Percentiles rank a stretch among this genome's conserved stretches.
These are phyloP conservation scores for Mustela lutreola DNA, from an alignment of 2,113 vertebrate species.

Conservation along the genomic window DNA sequence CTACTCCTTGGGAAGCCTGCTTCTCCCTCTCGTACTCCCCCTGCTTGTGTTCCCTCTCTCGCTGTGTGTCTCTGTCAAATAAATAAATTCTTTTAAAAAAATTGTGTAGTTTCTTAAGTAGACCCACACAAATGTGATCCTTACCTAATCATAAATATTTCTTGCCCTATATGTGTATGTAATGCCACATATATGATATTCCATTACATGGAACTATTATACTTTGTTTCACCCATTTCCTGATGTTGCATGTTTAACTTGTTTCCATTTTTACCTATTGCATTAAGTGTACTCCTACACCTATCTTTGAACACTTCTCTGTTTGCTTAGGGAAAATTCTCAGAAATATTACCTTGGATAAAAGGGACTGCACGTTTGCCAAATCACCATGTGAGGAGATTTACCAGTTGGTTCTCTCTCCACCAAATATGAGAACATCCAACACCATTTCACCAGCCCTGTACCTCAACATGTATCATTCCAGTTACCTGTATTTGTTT, in stretches of 20 bases:
- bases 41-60: too few relatives aligned
- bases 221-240: neutral
- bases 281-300: neutral
- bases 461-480: neutral
- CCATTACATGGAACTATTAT: neutral
- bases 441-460: neutral
- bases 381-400: neutral
- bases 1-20: too few relatives aligned
- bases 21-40: too few relatives aligned
- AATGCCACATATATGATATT: neutral
- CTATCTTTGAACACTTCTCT: neutral
- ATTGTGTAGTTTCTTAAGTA: neutral
- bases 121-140: neutral
- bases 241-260: neutral
- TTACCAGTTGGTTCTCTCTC: neutral
- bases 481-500: neutral
- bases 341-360: neutral
- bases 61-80: too few relatives aligned
- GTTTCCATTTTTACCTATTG: neutral
- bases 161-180: neutral
- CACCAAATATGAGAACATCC: neutral
- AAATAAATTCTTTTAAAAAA: neutral
- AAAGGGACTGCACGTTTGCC: neutral
- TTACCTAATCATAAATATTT: neutral
- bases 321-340: neutral